Base-by-base conservation (phyloP, 2,797 vertebrate genomes). In the Nyctalus aviator region DNA sequence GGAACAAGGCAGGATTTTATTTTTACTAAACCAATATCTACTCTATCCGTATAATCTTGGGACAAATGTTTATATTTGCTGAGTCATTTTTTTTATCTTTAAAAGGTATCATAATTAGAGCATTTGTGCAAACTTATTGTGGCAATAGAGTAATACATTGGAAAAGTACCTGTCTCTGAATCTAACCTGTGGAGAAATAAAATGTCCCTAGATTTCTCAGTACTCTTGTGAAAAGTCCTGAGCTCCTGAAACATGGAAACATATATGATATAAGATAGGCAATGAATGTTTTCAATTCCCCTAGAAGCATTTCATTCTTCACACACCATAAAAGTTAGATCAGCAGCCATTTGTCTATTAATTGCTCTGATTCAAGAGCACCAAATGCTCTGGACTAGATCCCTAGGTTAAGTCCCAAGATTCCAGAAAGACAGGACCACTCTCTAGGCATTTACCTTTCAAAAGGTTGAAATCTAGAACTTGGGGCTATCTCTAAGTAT, bases 11-110 rank as follows among this genome's bases (percentile, higher is more conserved):
- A 72, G 25, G 87, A 73, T 69, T 81, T 90, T 75, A 71, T 48
- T 85, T 88, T 81, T 44, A 71, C 9, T 62, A 93, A 90, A 86
- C 12, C 6, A 92, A 8, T 62, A 59, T 1, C 13, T 59, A 75
- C 14, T 53, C 41, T 76, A 93, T 15, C 32, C 93, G 25, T 14
- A 83, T 30, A 89, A 13, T n/a, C n/a, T 64, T 83, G 32, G 46
- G 23, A 5, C 23, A 78, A 5, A 10, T 84, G 59, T 79, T 94
- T 88, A 83, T 62, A 83, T n/a, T 75, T 88, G 5, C 17, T 72
- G n/a, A 66, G 44, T 27, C n/a, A 92, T 91, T 91, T 94, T 88
- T 44, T n/a, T 88, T 50, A 37, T 44, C 35, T 78, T 73, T 53
- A 93, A 90, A 88, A 92, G 14, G 7, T 21, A 64, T 10, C 23